phyloP scores from a whole-genome alignment of 1,140 invertebrate species.

The Periplaneta americana region DNA sequence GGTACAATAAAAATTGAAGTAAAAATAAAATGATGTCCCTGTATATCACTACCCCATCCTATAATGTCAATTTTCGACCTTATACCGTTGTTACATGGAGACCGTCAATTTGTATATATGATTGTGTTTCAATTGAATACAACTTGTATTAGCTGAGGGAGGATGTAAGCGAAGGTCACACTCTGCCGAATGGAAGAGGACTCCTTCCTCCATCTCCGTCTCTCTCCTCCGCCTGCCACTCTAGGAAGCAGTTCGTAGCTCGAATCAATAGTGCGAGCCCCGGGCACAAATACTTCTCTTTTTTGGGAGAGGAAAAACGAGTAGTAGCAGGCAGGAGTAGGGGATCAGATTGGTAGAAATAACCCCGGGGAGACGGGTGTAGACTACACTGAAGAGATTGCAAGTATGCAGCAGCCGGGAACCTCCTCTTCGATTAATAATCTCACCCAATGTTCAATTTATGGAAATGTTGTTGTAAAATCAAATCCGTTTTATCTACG shows the following conservation, averaged over 20 bases:
- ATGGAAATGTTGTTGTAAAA: not conserved
- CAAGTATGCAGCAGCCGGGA: not conserved
- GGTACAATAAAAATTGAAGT: too few species aligned
- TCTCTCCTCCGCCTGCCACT: not conserved
- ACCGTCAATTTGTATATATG: too few species aligned
- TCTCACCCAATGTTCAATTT: not conserved
- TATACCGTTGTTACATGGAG: too few species aligned
- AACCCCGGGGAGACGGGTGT: not conserved
- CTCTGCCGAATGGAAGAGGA: too few species aligned
- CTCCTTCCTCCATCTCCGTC: too few species aligned
- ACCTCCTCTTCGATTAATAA: not conserved
- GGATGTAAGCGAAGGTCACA: too few species aligned
- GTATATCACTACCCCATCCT: too few species aligned
- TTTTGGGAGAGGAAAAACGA: not conserved
- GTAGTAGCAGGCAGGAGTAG: not conserved
- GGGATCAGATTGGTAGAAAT: not conserved
- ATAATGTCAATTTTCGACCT: too few species aligned
- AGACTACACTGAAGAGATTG: not conserved
- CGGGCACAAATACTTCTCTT: not conserved
- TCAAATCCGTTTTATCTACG: not conserved
- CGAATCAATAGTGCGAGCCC: not conserved
- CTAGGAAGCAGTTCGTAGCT: not conserved
- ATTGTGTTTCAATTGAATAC: too few species aligned
- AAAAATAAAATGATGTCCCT: too few species aligned
- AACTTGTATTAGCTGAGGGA: too few species aligned